phyloP scores from a whole-genome alignment of 2,113 vertebrate genomes.

The Platichthys stellatus region DNA sequence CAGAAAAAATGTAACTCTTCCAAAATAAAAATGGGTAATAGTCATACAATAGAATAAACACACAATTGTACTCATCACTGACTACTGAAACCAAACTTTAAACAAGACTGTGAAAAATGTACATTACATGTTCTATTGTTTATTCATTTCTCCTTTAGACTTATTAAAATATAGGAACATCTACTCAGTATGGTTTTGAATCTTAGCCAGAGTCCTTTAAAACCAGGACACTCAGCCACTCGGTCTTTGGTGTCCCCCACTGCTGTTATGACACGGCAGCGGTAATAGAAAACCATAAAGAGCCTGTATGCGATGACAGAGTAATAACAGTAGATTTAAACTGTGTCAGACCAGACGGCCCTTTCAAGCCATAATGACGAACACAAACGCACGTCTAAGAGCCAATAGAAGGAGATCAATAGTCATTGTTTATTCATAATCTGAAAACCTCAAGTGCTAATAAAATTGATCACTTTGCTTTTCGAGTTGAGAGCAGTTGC shows the following conservation, averaged over 20 bases:
- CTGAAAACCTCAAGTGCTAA: conserved; percentile 60
- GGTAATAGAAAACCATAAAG: conserved; percentile 73
- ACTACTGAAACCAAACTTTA: background rate
- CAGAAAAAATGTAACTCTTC: too few species aligned
- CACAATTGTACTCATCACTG: background rate
- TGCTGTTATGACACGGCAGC: conserved; percentile 53
- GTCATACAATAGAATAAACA: background rate
- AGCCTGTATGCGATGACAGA: conserved; percentile 65
- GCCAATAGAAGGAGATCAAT: conserved; percentile 65
- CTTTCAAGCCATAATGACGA: conserved; percentile 54
- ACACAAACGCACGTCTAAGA: conserved; percentile 68
- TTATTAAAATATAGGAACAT: conserved; percentile 18
- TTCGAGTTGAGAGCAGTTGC: conserved; percentile 27
- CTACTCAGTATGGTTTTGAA: conserved; percentile 10
- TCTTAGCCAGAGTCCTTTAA: conserved; percentile 24
- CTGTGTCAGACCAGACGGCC: conserved; percentile 55
- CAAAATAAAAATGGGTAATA: background rate
- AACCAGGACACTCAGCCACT: conserved; percentile 49
- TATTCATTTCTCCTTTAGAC: conserved; percentile 9
- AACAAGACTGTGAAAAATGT: background rate
- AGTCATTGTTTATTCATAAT: conserved; percentile 70
- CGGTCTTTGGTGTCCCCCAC: conserved; percentile 44
- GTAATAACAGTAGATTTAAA: conserved; percentile 77
- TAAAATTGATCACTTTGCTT: conserved; percentile 53
- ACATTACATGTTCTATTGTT: conserved; percentile 1